These are phyloP conservation scores for Peromyscus nudipes DNA, from an alignment of 2,797 vertebrate species.

Conservation along the genomic window DNA sequence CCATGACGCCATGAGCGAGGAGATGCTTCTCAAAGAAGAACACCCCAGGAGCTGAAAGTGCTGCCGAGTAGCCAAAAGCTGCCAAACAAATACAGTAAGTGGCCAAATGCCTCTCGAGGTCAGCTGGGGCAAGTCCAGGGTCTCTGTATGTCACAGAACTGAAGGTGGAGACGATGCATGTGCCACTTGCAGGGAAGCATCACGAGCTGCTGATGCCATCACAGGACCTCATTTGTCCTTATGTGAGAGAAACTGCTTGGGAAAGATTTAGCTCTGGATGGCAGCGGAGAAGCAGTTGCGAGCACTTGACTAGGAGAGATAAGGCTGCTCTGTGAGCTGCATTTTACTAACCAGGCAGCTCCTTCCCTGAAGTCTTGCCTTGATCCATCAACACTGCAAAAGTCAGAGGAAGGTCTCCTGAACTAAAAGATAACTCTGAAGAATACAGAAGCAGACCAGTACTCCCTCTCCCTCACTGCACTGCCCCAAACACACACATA, in stretches of 20 bases:
- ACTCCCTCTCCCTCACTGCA: neutral
- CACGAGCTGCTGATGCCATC: neutral
- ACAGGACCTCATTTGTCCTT: neutral
- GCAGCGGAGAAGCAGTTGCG: neutral
- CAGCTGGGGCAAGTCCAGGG: slow-evolving; percentile 42
- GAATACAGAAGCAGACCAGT: neutral
- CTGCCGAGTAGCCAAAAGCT: neutral
- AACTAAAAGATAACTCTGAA: neutral
- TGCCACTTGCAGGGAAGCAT: neutral
- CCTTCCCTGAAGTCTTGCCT: neutral
- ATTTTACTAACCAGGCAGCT: neutral
- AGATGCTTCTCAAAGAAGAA: neutral
- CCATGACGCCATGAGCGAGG: neutral
- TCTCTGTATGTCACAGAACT: slow-evolving; percentile 73
- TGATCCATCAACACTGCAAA: neutral
- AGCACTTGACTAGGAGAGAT: neutral
- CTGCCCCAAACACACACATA: neutral
- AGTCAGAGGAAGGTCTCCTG: neutral
- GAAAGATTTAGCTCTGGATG: neutral
- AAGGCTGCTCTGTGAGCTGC: neutral
- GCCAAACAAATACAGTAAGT: neutral
- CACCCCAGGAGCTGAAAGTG: neutral
- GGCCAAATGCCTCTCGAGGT: slow-evolving; percentile 38
- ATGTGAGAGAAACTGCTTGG: neutral
- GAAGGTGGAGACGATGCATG: slow-evolving; percentile 53